Evolutionary conservation across 2,113 vertebrate genomes (phyloP).

Genomic region (Gracilinanus agilis): DNA sequence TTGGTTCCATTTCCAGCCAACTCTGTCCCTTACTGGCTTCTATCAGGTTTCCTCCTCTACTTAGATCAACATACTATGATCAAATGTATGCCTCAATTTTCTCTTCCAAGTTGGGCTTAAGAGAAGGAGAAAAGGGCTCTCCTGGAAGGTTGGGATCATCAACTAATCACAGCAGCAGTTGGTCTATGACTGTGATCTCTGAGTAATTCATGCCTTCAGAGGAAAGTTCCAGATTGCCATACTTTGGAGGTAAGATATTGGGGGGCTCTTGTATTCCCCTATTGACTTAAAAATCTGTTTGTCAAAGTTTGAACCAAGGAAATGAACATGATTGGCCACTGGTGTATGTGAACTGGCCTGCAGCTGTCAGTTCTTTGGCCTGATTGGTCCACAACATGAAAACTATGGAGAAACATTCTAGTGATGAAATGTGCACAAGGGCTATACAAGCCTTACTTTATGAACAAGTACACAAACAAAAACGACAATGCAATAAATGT

Average conservation of each 20-base stretch:
- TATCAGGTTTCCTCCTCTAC: neutral
- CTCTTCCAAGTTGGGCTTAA: neutral
- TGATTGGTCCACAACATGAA: constrained; percentile 55
- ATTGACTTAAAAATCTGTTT: constrained; percentile 66
- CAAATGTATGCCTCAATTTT: neutral
- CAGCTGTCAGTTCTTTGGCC: constrained; percentile 28
- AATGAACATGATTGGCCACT: constrained; percentile 61
- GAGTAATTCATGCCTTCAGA: constrained; percentile 27
- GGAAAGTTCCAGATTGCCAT: constrained; percentile 15
- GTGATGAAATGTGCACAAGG: constrained; percentile 52
- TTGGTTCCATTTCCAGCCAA: neutral
- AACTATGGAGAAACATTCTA: constrained; percentile 62
- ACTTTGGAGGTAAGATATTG: neutral
- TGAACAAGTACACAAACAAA: neutral
- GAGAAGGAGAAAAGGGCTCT: neutral
- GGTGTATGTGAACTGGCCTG: neutral
- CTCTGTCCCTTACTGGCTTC: neutral
- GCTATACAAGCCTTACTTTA: constrained; percentile 38
- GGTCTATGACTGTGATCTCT: neutral
- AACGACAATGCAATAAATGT: neutral
- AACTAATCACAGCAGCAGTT: neutral
- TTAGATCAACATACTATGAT: neutral
- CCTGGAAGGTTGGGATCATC: constrained; percentile 33
- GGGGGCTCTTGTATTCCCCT: constrained; percentile 17
- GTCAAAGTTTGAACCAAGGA: constrained; percentile 65